Evolutionary conservation across 1,140 invertebrate genomes (phyloP).

Genomic region (Galleria mellonella): DNA sequence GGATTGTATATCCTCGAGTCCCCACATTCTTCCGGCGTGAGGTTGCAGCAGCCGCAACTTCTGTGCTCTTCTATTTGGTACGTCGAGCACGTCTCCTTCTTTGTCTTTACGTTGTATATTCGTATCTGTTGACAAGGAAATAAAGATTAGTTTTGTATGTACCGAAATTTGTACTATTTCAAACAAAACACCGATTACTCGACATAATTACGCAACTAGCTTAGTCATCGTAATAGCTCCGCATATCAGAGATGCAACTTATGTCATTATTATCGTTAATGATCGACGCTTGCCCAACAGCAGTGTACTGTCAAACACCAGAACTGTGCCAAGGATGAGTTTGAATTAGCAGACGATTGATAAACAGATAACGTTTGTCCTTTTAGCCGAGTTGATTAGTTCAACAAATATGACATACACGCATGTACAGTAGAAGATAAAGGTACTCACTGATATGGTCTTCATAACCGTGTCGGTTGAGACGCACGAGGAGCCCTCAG

Average conservation of each 20-base stretch:
- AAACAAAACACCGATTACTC: no score
- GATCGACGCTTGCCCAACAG: constrained; percentile 20
- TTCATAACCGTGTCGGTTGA: constrained; percentile 32
- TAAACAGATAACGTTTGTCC: constrained; percentile 29
- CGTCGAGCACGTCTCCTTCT: constrained; percentile 48
- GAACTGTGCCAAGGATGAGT: constrained; percentile 51
- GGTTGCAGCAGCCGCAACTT: constrained; percentile 44
- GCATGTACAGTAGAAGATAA: background rate
- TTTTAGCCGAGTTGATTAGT: constrained; percentile 1
- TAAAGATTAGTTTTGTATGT: no score
- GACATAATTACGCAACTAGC: background rate
- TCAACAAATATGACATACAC: constrained; percentile 1
- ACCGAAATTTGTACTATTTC: no score
- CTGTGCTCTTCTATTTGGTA: constrained; percentile 49
- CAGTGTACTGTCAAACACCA: constrained; percentile 15
- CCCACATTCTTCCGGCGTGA: constrained; percentile 27
- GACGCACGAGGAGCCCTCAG: constrained; percentile 37
- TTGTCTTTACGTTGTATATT: constrained; percentile 52
- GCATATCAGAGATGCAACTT: constrained; percentile 15
- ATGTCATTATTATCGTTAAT: constrained; percentile 47
- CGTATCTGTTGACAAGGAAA: constrained; percentile 34
- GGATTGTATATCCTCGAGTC: constrained; percentile 47
- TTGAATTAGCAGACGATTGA: constrained; percentile 26
- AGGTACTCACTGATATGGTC: constrained; percentile 47
- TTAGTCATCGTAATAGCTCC: background rate